phyloP scores from a whole-genome alignment of 2,113 vertebrate species.

The Meles meles region DNA sequence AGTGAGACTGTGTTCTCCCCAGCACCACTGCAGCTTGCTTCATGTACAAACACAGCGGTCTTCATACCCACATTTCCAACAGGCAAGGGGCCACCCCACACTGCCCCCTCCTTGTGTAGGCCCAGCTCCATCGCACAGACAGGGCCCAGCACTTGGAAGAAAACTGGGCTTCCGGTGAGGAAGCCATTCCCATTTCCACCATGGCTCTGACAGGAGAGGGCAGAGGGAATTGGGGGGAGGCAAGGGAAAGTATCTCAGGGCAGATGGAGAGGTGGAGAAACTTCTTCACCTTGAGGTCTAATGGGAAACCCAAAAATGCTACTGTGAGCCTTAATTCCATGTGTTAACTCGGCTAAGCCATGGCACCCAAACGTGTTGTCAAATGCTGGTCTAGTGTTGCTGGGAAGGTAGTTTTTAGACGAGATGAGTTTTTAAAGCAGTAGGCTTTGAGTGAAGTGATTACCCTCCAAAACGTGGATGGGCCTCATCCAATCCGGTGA shows the following conservation, averaged over 20 bases:
- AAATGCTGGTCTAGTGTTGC: not conserved
- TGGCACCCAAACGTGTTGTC: not conserved
- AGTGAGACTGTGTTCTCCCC: not conserved
- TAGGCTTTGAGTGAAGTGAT: not conserved
- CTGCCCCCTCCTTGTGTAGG: fast-evolving
- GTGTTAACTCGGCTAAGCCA: not conserved
- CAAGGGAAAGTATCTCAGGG: not conserved
- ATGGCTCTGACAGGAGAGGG: not conserved
- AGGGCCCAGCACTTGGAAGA: fast-evolving
- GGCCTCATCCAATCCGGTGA: not conserved
- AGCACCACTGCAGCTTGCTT: not conserved
- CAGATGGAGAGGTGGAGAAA: not conserved
- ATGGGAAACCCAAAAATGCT: not conserved
- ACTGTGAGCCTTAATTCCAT: not conserved
- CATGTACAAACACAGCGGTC: not conserved
- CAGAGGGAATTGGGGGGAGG: too few relatives aligned
- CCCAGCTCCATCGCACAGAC: fast-evolving
- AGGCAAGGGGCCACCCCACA: fast-evolving
- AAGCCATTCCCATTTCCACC: not conserved
- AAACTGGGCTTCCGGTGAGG: not conserved
- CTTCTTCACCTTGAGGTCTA: not conserved
- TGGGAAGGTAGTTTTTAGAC: not conserved
- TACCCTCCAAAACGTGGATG: too few relatives aligned
- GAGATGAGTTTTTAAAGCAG: not conserved
- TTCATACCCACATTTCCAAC: fast-evolving